Percentiles rank a stretch among this genome's conserved stretches.
Conservation (phyloP, 1,140 invertebrate genomes). For the Drosophila ironensis region DNA sequence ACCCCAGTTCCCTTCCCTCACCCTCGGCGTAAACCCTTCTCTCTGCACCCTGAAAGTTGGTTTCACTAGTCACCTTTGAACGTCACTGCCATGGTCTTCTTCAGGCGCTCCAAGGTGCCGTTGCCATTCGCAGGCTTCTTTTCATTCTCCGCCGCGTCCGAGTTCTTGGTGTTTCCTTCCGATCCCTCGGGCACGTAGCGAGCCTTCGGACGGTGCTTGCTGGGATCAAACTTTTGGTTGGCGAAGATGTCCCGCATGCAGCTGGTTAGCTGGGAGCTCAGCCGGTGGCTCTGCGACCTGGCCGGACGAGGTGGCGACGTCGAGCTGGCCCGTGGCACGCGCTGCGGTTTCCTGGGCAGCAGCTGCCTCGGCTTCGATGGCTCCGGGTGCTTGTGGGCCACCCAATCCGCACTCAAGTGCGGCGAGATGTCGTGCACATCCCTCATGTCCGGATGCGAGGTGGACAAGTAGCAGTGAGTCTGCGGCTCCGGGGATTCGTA, state of each 20-base stretch:
- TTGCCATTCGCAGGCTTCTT: conserved; percentile 7
- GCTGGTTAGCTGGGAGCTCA: conserved; percentile 23
- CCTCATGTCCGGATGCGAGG: conserved; percentile 89
- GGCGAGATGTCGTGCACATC: conserved; percentile 89
- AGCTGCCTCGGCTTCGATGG: conserved; percentile 67
- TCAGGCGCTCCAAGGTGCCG: conserved; percentile 49
- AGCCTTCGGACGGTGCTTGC: conserved; percentile 88
- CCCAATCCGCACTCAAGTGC: conserved; percentile 89
- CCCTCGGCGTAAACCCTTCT: neutral
- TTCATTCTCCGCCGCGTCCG: neutral
- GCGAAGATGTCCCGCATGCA: conserved; percentile 84
- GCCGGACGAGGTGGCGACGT: conserved; percentile 53
- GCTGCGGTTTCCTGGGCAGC: conserved; percentile 42
- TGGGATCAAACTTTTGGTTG: conserved; percentile 88
- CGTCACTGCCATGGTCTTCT: conserved; percentile 63
- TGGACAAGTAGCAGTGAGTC: conserved; percentile 84
- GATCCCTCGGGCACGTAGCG: conserved; percentile 87
- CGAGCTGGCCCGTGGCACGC: conserved; percentile 50
- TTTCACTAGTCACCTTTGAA: conserved; percentile 71
- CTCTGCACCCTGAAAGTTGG: conserved; percentile 16
- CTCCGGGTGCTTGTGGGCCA: conserved; percentile 88
- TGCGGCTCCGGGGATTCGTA: conserved; percentile 84
- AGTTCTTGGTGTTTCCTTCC: conserved; percentile 13
- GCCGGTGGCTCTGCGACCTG: conserved; percentile 63
- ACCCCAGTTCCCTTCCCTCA: conserved; percentile 4